phyloP scores from a whole-genome alignment of 2,113 vertebrate species.

The Aptenodytes forsteri region DNA sequence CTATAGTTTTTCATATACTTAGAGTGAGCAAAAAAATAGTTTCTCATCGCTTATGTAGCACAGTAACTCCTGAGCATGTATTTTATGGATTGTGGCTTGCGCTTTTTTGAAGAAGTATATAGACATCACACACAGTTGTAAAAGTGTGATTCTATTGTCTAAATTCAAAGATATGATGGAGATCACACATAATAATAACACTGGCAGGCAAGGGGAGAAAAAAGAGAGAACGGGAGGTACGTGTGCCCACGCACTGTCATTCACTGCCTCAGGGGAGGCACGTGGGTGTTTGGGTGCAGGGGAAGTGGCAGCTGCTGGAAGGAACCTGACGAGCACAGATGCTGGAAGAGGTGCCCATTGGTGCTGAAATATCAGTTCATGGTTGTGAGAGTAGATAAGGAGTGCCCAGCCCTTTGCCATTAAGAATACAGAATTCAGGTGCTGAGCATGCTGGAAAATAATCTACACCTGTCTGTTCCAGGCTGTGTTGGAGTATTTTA shows the following conservation, averaged over 20 bases:
- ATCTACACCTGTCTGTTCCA: neutral
- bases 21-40: neutral
- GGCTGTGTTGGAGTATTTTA: neutral
- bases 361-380: neutral
- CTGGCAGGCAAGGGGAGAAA: neutral
- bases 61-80: neutral
- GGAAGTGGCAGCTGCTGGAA: neutral
- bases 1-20: neutral
- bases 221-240: neutral
- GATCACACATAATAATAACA: neutral
- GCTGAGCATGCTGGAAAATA: neutral
- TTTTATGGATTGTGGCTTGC: neutral
- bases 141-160: neutral
- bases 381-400: neutral
- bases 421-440: neutral
- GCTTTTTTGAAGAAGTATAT: neutral
- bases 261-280: neutral
- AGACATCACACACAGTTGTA: neutral
- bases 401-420: neutral
- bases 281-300: neutral
- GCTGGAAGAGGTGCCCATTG: neutral
- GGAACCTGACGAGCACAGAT: neutral
- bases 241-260: fast-evolving
- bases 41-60: neutral
- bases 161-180: neutral